Evolutionary conservation across 2,797 vertebrate genomes (phyloP), one percentile per base, ranked within the genome.

Genomic region (Acestrorhynchus altus): DNA sequence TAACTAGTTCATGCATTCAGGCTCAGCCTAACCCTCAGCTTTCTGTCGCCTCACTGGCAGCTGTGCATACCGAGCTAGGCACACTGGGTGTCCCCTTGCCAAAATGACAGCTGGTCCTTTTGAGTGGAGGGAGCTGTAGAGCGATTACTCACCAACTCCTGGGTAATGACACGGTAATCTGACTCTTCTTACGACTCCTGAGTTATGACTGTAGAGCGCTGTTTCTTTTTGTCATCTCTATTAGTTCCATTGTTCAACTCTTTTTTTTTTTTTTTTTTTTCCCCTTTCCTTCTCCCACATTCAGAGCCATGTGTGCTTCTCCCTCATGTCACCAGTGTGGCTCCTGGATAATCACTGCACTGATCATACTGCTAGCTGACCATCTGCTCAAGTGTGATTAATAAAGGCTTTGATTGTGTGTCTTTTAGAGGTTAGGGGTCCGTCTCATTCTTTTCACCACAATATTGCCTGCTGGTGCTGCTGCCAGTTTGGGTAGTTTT

Each of bases 81-180:
- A 72, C 72, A 84, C 74, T 72, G 76, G 77, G 72, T 78, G 64
- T 71, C 73, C 76, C 60, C 71, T 68, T 11, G 47, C 44, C 52
- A 79, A 77, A 87, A 66, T 84, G 84, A 86, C 88, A 87, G 74
- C 51, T 80, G 82, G 56, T 74, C 78, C 80, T 77, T 80, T 77
- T 69, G 46, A 80, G 60, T 66, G 47, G 20, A 44, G 20, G 54
- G 54, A 76, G 67, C n/a, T 63, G 51, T 63, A 72, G 66, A 51
- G 46, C 51, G 51, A 28, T 35, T 56, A 57, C 49, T 70, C 24
- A 8, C 52, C 69, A 63, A 54, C 42, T 76, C 35, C 63, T 51
- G 12, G 28, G 47, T 67, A 72, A 72, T 72, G 54, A 60, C 56
- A 24, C 57, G 76, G 64, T 72, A 76, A 81, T 59, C 39, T 47